Percentiles rank a stretch among this genome's conserved stretches.
Conservation (phyloP, 2,113 vertebrate species). For the Rhinopithecus roxellana region DNA sequence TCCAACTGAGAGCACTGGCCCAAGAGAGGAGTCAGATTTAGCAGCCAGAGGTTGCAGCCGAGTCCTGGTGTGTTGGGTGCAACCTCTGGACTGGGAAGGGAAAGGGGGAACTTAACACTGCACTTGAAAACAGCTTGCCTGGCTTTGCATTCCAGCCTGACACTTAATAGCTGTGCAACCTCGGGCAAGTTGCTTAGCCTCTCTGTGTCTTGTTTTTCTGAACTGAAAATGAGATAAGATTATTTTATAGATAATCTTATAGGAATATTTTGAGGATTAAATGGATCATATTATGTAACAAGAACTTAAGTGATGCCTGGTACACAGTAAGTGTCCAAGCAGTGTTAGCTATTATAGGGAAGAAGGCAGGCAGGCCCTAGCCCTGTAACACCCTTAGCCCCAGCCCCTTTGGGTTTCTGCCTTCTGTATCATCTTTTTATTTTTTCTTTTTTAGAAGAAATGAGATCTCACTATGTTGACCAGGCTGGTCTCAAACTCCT, state of each 20-base stretch:
- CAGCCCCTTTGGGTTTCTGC: neutral
- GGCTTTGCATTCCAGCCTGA: neutral
- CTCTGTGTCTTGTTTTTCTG: neutral
- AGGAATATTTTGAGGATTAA: neutral
- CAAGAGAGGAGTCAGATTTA: neutral
- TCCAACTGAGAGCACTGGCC: too few species aligned
- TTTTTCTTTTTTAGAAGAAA: too few species aligned
- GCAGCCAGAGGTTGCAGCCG: neutral
- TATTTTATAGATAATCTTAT: neutral
- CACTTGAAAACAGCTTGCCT: neutral
- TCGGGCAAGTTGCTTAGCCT: neutral
- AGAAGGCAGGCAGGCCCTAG: neutral
- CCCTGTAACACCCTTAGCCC: neutral
- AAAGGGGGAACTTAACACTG: neutral
- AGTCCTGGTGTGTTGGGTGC: neutral
- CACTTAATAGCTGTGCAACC: neutral
- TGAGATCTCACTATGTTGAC: too few species aligned
- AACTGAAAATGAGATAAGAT: neutral
- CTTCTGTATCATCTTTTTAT: neutral
- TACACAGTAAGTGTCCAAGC: neutral
- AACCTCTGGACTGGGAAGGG: too few species aligned
- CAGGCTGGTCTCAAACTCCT: too few species aligned
- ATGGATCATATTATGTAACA: neutral
- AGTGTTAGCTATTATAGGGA: neutral
- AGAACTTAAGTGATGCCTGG: neutral